Percentiles rank a stretch among this genome's conserved stretches.
Conservation (phyloP, 1,140 invertebrate species). For the Paraescarpia echinospica region DNA sequence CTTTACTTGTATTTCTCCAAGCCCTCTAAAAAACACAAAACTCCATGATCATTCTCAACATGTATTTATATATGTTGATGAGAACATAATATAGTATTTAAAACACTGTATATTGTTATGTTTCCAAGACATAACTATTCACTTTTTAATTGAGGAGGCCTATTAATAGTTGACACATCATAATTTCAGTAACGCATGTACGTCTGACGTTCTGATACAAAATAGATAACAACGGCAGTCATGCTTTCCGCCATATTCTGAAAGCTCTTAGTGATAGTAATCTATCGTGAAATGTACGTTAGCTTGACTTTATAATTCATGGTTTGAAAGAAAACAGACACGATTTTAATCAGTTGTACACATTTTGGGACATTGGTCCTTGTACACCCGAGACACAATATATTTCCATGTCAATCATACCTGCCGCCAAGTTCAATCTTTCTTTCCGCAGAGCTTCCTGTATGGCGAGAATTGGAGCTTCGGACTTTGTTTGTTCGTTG, state of each 20-base stretch:
- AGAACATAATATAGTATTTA: neutral
- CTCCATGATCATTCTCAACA: neutral
- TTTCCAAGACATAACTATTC: neutral
- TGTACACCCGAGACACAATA: no score
- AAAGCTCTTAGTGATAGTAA: no score
- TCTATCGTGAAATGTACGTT: no score
- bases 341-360: no score
- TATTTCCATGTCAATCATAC: neutral
- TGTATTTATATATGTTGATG: neutral
- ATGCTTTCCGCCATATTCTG: no score
- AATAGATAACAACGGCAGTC: neutral
- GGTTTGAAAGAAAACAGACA: no score
- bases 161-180: neutral
- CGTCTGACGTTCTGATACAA: no score
- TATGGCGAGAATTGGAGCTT: neutral
- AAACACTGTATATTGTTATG: neutral
- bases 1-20: neutral
- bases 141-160: neutral
- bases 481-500: neutral
- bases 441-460: neutral
- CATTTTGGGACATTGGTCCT: no score
- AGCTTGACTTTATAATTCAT: no score
- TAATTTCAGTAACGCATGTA: neutral
- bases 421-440: neutral
- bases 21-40: neutral